phyloP scores from a whole-genome alignment of 2,888 invertebrate genomes.

The Heliothis peltigera region DNA sequence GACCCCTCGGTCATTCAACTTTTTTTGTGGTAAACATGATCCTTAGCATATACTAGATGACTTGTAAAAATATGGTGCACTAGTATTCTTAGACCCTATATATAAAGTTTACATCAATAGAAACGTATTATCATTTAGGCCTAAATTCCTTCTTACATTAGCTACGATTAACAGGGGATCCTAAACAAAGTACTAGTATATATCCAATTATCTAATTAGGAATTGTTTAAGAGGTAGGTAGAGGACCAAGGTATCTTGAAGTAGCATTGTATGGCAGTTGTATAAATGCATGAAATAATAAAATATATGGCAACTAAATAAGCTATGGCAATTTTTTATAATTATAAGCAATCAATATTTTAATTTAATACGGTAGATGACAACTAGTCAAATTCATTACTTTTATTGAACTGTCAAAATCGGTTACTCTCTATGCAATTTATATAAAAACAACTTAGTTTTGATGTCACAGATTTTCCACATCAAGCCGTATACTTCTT shows the following conservation, averaged over 20 bases:
- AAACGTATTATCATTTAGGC: slow-evolving; percentile 58
- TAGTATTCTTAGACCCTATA: too few species aligned
- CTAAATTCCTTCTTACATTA: slow-evolving; percentile 48
- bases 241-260: slow-evolving; percentile 67
- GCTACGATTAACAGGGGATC: slow-evolving; percentile 42
- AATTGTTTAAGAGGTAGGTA: slow-evolving; percentile 66
- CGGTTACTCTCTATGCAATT: too few species aligned
- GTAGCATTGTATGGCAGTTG: slow-evolving; percentile 61
- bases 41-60: too few species aligned
- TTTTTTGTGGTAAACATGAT: too few species aligned
- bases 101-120: slow-evolving; percentile 42
- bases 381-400: too few species aligned
- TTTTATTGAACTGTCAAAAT: too few species aligned
- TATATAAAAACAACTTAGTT: too few species aligned
- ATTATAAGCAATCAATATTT: slow-evolving; percentile 1
- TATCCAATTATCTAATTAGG: slow-evolving; percentile 55
- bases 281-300: slow-evolving; percentile 47
- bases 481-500: too few species aligned
- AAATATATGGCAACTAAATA: slow-evolving; percentile 61
- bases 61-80: too few species aligned
- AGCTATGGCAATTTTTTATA: slow-evolving; percentile 33
- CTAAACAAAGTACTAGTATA: slow-evolving; percentile 53
- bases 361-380: too few species aligned
- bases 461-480: too few species aligned
- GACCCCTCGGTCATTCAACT: too few species aligned